Base-by-base conservation (phyloP, 2,113 vertebrate genomes). In the Marmota flaviventris region DNA sequence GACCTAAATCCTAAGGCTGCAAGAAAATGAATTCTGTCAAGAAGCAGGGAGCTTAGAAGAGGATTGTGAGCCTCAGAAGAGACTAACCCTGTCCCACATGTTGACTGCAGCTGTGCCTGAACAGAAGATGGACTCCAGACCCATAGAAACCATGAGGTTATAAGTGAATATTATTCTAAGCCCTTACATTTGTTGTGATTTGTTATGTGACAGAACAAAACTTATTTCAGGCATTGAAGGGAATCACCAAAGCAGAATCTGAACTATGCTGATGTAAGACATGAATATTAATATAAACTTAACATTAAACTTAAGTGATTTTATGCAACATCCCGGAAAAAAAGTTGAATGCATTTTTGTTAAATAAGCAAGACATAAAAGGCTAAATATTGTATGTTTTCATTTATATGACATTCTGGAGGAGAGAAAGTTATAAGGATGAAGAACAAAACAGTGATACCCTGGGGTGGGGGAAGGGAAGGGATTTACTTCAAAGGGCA, bases 261-360 rank as follows among this genome's bases (percentile, higher is more conserved):
- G 85, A 86, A 77, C 7, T 72, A 24, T 65, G 24, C 51, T 69
- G 39, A n/a, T 51, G 32, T 82, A 53, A 39, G 45, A 42, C 51
- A 4, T 25, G 58, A n/a, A 25, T 53, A 51, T 53, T 70, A 42
- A 85, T 63, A 84, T 75, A 76, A 89, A 67, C 89, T 82, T 24
- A 34, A 75, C 51, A 84, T 81, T 75, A 82, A 89, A 67, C 85
- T 56, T 18, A 34, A 81, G 69, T 45, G n/a, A 65, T 83, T 93
- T 63, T 83, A 90, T 67, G 65, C 69, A 91, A 25, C 63, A 75
- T 75, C 20, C 25, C 45, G 11, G 56, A 75, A 18, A 25, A 48
- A 92, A 89, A 70, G 58, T n/a, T 56, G 65, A n/a, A 78, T 65
- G 53, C 72, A 42, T 85, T 88, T 87, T 91, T 88, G 53, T 51